Base-by-base conservation (phyloP, 1,140 invertebrate genomes). In the Muscidifurax raptorellus region DNA sequence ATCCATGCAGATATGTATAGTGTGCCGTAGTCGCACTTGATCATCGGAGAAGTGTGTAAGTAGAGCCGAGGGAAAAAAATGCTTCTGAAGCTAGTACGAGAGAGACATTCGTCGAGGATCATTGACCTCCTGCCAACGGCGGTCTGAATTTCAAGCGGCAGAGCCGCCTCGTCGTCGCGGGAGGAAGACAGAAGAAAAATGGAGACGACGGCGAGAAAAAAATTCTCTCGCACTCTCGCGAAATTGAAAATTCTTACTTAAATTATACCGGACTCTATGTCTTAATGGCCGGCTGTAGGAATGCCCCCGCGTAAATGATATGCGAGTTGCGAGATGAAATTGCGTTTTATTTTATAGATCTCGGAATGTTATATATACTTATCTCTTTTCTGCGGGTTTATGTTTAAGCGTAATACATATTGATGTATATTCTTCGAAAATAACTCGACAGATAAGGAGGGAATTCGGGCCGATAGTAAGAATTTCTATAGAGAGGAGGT, bases 31-130 rank as follows among this genome's bases (percentile, higher is more conserved):
- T 32, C 2, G 32, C 32, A 32, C 32, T 32, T 32, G 32, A 32
- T 32, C 36, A 40, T 40, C 5, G 36, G 36, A 40, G 36, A 40
- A 40, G 36, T 0, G 36, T 40, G 36, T 9, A 40, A 40, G 36
- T 40, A 36, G 36, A 36, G 36, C 36, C 36, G 7, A 40, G n/a
- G 72, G 18, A 77, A 75, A 47, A 36, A 32, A n/a, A n/a, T n/a
- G 7, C 59, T 52, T 27, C 18, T 12, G 18, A n/a, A 36, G 71
- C 6, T 0, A n/a, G 4, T 0, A 9, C 25, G 66, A 69, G 27
- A 69, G 12, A 27, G 66, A 30, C 66, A 69, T 4, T 32, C 47
- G 67, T 71, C 22, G 44, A 78, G 75, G 66, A 78, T 83, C 82
- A 44, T 83, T 78, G 82, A 78, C 82, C 81, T 59, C 40, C 13